Conservation (phyloP, 2,888 invertebrate genomes). For the Sinotaia quadrata region DNA sequence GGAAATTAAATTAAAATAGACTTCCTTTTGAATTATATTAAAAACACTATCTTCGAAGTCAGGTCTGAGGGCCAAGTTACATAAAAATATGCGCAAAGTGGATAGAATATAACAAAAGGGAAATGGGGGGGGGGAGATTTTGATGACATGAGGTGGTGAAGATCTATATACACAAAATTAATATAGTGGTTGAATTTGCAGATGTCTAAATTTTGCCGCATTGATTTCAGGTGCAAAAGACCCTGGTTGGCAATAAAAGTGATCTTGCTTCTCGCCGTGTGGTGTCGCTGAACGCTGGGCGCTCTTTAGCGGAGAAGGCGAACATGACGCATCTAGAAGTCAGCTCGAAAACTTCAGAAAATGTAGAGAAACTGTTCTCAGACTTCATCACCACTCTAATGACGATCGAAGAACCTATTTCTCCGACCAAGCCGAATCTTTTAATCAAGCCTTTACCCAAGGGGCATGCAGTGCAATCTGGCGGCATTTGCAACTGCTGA, state of each 20-base stretch:
- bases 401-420: slow-evolving; percentile 1
- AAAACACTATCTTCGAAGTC: too few species aligned
- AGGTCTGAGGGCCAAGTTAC: too few species aligned
- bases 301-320: neutral
- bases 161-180: too few species aligned
- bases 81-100: too few species aligned
- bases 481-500: slow-evolving; percentile 21
- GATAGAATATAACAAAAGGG: too few species aligned
- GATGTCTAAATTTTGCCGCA: too few species aligned
- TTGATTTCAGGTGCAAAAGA: neutral
- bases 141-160: too few species aligned
- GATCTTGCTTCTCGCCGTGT: slow-evolving; percentile 1
- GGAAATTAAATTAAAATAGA: too few species aligned
- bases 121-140: too few species aligned
- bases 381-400: slow-evolving; percentile 8
- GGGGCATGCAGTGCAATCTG: neutral
- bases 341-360: slow-evolving; percentile 18
- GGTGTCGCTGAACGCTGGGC: slow-evolving; percentile 8
- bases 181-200: too few species aligned
- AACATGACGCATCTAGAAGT: slow-evolving; percentile 14
- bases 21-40: too few species aligned
- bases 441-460: neutral
- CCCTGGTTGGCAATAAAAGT: slow-evolving; percentile 23
- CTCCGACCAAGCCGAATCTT: too few species aligned
- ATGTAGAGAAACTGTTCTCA: slow-evolving; percentile 12